These are phyloP conservation scores for Toxonevra muliebris DNA, from an alignment of 2,888 invertebrate genomes.

Conservation along the genomic window DNA sequence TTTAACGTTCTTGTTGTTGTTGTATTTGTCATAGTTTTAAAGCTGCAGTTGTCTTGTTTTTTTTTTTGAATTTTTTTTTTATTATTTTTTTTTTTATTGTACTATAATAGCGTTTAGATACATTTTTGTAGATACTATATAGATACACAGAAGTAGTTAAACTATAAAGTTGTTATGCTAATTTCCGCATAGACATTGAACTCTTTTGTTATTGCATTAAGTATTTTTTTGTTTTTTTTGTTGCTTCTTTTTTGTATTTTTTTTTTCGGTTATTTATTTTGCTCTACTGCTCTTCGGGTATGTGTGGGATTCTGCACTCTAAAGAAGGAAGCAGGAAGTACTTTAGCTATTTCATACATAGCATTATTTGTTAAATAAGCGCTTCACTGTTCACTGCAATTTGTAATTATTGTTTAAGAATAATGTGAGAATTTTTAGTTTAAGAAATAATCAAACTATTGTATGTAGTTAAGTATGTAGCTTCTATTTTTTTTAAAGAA, in stretches of 20 bases:
- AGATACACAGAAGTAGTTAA: constrained; percentile 57
- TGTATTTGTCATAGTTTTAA: too few species aligned
- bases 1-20: too few species aligned
- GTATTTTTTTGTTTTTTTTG: not conserved
- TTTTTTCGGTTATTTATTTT: constrained; percentile 32
- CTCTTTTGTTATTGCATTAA: constrained; percentile 23
- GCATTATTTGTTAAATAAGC: too few species aligned
- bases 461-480: too few species aligned
- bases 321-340: constrained; percentile 26
- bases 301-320: constrained; percentile 2
- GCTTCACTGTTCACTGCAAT: too few species aligned
- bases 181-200: constrained; percentile 47
- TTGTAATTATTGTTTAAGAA: too few species aligned
- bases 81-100: constrained; percentile 11
- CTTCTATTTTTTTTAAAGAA: too few species aligned
- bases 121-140: constrained; percentile 23
- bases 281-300: constrained; percentile 18
- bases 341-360: constrained; percentile 4
- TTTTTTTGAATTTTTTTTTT: constrained; percentile 14
- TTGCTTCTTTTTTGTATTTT: constrained; percentile 6
- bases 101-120: constrained; percentile 24
- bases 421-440: too few species aligned
- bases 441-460: too few species aligned
- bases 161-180: constrained; percentile 65
- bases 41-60: not conserved